Conservation (phyloP, 2,113 vertebrate genomes). For the Platanista minor region DNA sequence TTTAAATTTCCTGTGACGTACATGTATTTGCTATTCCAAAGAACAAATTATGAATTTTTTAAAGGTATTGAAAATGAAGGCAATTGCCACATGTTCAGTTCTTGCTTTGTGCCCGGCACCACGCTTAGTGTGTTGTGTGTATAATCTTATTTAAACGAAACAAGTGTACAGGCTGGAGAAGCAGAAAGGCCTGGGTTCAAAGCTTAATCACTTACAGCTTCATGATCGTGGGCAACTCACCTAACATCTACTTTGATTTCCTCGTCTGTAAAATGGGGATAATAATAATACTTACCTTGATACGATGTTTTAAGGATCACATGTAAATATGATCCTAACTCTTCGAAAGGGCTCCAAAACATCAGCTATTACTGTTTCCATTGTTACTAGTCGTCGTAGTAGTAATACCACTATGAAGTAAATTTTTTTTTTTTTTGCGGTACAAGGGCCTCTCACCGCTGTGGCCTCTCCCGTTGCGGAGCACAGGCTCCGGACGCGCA, state of each 20-base stretch:
- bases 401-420: background rate
- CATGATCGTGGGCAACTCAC: background rate
- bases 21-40: background rate
- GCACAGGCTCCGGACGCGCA: too few species aligned
- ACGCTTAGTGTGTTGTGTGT: fast-evolving
- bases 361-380: background rate
- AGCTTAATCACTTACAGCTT: background rate
- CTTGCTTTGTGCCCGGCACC: background rate
- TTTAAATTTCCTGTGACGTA: background rate
- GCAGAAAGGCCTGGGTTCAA: background rate
- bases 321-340: background rate
- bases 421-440: too few species aligned
- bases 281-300: too few species aligned
- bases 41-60: background rate
- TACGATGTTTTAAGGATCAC: background rate
- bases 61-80: background rate
- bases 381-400: background rate
- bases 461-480: too few species aligned
- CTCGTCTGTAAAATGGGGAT: background rate
- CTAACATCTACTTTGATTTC: background rate
- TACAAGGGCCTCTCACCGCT: too few species aligned
- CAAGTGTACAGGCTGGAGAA: background rate
- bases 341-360: background rate
- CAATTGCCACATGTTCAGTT: fast-evolving
- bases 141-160: background rate